Conservation (phyloP, 2,888 invertebrate species). For the Cotesia congregata region DNA sequence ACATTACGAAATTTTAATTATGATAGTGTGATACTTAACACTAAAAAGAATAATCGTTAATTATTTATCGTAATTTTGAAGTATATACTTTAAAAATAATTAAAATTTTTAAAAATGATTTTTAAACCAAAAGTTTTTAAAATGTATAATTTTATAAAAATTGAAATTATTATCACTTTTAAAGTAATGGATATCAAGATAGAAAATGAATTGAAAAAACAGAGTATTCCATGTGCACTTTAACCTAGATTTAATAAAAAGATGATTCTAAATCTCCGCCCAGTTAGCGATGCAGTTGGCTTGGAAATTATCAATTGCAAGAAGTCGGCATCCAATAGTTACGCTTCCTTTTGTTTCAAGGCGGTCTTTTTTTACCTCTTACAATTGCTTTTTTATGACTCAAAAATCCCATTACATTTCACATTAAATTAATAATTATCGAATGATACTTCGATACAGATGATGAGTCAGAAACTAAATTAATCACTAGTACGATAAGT, state of each 20-base stretch:
- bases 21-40: no score
- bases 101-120: no score
- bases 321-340: conserved; percentile 43
- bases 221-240: neutral
- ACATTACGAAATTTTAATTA: no score
- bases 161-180: no score
- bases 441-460: neutral
- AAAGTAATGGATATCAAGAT: no score
- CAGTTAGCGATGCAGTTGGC: conserved; percentile 18
- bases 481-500: neutral
- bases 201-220: no score
- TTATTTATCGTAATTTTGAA: no score
- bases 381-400: neutral
- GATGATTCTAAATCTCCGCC: conserved; percentile 15
- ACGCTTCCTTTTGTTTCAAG: conserved; percentile 43
- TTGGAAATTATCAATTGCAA: conserved; percentile 1
- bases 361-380: conserved; percentile 36
- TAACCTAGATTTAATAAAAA: neutral
- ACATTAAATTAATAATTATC: neutral
- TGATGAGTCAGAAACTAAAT: neutral
- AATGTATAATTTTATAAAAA: no score
- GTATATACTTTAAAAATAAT: no score
- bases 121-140: no score
- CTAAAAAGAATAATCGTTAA: no score
- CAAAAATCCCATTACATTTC: neutral